Conservation (phyloP, 2,888 invertebrate species). For the Fragum fragum region DNA sequence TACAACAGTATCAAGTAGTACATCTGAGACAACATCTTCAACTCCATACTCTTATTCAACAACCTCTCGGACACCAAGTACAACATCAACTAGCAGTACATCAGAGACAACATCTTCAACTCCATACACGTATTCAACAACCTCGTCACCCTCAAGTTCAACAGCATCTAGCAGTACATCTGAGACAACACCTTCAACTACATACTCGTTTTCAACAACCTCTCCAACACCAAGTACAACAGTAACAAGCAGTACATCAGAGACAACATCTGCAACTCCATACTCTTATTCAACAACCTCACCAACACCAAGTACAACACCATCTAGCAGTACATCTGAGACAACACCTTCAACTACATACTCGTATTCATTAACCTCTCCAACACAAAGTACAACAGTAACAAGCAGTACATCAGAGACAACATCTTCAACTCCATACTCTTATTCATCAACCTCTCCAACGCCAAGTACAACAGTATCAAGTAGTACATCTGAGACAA, state of each 20-base stretch:
- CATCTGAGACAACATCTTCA: neutral
- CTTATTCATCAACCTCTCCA: neutral
- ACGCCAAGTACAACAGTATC: neutral
- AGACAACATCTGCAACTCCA: neutral
- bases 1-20: neutral
- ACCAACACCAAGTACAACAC: neutral
- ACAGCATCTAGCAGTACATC: neutral
- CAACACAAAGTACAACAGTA: neutral
- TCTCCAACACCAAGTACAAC: neutral
- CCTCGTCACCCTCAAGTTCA: neutral
- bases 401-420: neutral
- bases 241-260: neutral
- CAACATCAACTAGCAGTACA: neutral
- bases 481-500: neutral
- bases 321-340: neutral
- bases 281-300: neutral
- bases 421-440: neutral
- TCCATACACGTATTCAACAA: too few species aligned
- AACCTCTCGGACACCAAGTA: neutral
- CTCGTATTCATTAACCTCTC: too few species aligned
- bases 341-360: neutral
- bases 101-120: too few species aligned
- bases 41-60: neutral
- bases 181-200: neutral
- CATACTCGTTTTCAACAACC: constrained; percentile 1